Evolutionary conservation across 2,888 invertebrate species (phyloP), one percentile per base, ranked within the genome.

Genomic region (Campaea margaritaria): DNA sequence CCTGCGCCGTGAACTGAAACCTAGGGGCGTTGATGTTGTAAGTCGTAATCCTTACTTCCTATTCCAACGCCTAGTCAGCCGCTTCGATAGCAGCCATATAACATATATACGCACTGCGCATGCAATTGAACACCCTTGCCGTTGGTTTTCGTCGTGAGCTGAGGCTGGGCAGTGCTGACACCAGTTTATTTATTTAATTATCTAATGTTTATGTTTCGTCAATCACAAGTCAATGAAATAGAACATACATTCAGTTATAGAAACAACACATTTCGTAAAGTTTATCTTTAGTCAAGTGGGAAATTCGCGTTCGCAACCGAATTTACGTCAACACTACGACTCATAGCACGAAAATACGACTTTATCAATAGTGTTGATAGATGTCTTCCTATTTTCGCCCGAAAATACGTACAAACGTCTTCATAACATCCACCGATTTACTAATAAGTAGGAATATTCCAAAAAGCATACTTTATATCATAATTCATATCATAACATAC

Each of bases 11-110:
- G 97, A 97, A 85, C 94, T 97, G 85, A 94, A 95, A 70, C 93
- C 95, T 52, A 94, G 96, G 79, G 96, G 96, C 47, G 97, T 97
- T 11, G 96, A 97, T 80, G 96, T 97, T 13, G 92, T 92, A 66
- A 86, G 90, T 83, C 46, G 15, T 5, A 10, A 38, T 9, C 13
- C 10, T 21, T 5, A 5, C 21, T 21, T 2, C 21, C 21, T 21
- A 2, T 21, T 21, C 21, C 21, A 21, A 31, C 10, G 9, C 9
- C 10, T 31, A 9, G 5, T 31, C 9, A 9, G 31, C 9, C 31
- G 1, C 31, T 10, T 10, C 7, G 31, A 31, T 9, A 31, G 7
- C 8, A 31, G 10, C 5, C 31, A 31, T 31, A 9, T 31, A 7
- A 9, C 31, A 31, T 31, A 9, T 31, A 7, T 31, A 2, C 5